These are phyloP conservation scores for Heloderma charlesbogerti DNA, from an alignment of 2,113 vertebrate species.

Conservation along the genomic window DNA sequence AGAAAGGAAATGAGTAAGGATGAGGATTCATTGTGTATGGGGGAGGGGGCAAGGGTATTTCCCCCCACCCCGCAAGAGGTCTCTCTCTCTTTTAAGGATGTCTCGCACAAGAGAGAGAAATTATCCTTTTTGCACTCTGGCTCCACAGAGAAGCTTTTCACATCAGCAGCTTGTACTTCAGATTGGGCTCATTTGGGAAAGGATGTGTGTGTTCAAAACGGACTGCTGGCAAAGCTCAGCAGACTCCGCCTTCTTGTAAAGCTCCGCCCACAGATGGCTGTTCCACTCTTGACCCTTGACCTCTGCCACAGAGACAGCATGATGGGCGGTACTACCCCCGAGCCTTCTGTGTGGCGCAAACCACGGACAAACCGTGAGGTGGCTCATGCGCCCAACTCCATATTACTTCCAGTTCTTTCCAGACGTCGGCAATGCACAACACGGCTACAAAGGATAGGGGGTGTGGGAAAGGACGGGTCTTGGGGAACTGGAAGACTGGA, in stretches of 20 bases:
- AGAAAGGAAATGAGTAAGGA: conserved; percentile 43
- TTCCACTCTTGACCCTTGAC: background rate
- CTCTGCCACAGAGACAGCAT: background rate
- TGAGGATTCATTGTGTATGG: background rate
- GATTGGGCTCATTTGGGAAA: no score
- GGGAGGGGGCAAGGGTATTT: background rate
- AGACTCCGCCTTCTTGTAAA: background rate
- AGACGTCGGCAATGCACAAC: background rate
- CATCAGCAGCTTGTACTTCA: background rate
- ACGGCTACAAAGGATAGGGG: background rate
- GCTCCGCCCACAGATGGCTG: background rate
- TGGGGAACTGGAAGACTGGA: background rate
- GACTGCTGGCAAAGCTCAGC: background rate
- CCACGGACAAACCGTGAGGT: background rate
- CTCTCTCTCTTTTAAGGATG: conserved; percentile 29
- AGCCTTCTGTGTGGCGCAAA: no score
- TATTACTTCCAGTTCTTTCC: background rate
- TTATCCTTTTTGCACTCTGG: conserved; percentile 19
- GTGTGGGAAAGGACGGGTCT: background rate
- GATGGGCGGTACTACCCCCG: background rate
- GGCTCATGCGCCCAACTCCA: background rate
- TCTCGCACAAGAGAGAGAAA: background rate
- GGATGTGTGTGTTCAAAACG: background rate
- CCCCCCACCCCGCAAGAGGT: no score
- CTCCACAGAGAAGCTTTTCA: background rate